phyloP scores from a whole-genome alignment of 2,888 invertebrate genomes.

The Cheilosia vernalis region DNA sequence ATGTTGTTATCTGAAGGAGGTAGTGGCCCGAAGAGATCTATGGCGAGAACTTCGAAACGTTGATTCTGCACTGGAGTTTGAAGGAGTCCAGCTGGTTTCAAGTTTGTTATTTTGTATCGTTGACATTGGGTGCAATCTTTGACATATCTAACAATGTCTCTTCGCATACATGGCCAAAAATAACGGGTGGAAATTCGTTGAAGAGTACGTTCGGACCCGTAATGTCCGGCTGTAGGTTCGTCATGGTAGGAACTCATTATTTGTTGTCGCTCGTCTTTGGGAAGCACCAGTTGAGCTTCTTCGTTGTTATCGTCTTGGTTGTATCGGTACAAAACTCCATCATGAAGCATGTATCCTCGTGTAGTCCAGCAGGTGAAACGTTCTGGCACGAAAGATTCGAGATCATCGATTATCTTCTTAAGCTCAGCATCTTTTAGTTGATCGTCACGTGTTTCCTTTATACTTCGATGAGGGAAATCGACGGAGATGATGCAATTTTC shows the following conservation, averaged over 20 bases:
- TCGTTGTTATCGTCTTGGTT: conserved; percentile 9
- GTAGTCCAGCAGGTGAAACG: conserved; percentile 11
- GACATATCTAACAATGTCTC: too few species aligned
- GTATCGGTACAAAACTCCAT: conserved; percentile 1
- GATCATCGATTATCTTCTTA: conserved; percentile 16
- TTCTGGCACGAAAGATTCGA: background rate
- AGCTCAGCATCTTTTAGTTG: conserved; percentile 71
- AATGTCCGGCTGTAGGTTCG: conserved; percentile 26
- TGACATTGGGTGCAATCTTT: too few species aligned
- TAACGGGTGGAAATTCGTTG: conserved; percentile 21
- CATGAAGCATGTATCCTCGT: background rate
- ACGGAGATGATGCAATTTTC: background rate
- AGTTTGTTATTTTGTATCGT: too few species aligned
- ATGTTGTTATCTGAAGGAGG: conserved; percentile 30
- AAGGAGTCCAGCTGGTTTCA: too few species aligned
- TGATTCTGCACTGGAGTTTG: conserved; percentile 62
- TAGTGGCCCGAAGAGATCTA: too few species aligned
- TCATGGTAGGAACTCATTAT: conserved; percentile 24
- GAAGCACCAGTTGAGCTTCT: conserved; percentile 18
- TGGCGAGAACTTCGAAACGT: conserved; percentile 69
- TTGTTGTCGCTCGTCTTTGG: conserved; percentile 12
- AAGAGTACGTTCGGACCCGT: conserved; percentile 17
- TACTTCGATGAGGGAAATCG: conserved; percentile 7
- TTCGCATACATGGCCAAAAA: too few species aligned
- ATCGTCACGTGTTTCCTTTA: conserved; percentile 18